Percentiles rank a stretch among this genome's conserved stretches.
phyloP scores from a whole-genome alignment of 2,113 vertebrate genomes.

The Empidonax alnorum region DNA sequence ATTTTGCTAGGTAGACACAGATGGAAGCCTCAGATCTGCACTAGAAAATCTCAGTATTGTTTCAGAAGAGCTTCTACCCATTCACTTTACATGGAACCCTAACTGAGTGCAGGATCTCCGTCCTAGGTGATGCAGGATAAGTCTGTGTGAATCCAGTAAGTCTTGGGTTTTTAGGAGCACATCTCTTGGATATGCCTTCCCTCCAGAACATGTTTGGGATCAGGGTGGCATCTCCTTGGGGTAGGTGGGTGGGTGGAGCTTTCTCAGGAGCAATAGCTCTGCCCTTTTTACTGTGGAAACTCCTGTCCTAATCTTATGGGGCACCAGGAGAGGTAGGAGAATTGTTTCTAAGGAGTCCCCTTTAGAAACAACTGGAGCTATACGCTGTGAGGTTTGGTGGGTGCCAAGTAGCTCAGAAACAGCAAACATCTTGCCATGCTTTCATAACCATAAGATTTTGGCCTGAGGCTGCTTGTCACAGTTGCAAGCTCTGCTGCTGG shows the following conservation, averaged over 20 bases:
- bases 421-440: not conserved
- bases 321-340: not conserved
- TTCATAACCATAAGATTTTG: not conserved
- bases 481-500: not conserved
- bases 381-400: not conserved
- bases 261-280: not conserved
- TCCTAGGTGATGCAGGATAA: not conserved
- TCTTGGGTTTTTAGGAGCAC: not conserved
- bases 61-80: not conserved
- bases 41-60: not conserved
- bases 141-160: not conserved
- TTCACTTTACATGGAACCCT: not conserved
- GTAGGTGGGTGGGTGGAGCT: not conserved
- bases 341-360: not conserved
- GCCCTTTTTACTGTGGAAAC: not conserved
- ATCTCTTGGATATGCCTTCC: not conserved
- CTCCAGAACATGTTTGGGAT: not conserved
- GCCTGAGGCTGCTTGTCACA: not conserved
- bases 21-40: not conserved
- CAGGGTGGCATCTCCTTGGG: not conserved
- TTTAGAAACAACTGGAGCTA: not conserved
- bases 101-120: not conserved
- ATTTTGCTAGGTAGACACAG: not conserved
- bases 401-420: not conserved
- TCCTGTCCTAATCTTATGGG: not conserved